A percentile compares a stretch with the other conserved stretches of the same genome.
These are phyloP conservation scores for Chloroceryle aenea DNA, from an alignment of 2,113 vertebrate species.

Conservation along the genomic window DNA sequence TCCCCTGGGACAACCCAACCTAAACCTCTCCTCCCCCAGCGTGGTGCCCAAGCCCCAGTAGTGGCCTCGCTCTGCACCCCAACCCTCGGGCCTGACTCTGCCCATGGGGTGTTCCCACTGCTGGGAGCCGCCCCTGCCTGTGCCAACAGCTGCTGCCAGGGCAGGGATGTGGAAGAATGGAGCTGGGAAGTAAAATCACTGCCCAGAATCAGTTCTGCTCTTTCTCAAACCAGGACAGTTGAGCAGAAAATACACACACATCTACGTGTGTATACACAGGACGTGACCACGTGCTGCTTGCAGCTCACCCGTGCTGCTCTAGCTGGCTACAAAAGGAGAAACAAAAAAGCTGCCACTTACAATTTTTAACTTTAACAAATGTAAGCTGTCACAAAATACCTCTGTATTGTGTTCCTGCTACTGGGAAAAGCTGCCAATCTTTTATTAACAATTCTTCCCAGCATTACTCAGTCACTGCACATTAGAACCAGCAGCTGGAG, in stretches of 20 bases:
- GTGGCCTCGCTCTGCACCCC: too few relatives aligned
- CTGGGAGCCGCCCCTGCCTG: too few relatives aligned
- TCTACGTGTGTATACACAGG: background rate
- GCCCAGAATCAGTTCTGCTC: too few relatives aligned
- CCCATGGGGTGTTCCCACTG: too few relatives aligned
- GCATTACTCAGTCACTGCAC: slow-evolving; percentile 82
- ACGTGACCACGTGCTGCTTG: background rate
- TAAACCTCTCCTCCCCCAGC: too few relatives aligned
- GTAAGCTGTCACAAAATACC: slow-evolving; percentile 71
- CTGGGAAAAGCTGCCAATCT: slow-evolving; percentile 73
- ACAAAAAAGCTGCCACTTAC: slow-evolving; percentile 25
- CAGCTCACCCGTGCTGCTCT: slow-evolving; percentile 32
- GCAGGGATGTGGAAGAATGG: too few relatives aligned
- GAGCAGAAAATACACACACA: background rate
- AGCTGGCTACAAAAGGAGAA: background rate
- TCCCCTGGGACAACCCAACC: too few relatives aligned
- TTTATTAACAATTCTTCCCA: slow-evolving; percentile 78
- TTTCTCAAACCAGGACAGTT: too few relatives aligned
- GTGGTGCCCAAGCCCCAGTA: too few relatives aligned
- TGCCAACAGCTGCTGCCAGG: too few relatives aligned
- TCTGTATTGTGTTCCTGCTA: slow-evolving; percentile 60
- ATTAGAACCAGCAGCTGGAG: slow-evolving; percentile 86
- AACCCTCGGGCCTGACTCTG: too few relatives aligned
- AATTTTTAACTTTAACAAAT: slow-evolving; percentile 59
- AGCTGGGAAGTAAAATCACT: too few relatives aligned